Base-by-base conservation (phyloP, 2,888 invertebrate genomes). In the Dynastes hyllus region DNA sequence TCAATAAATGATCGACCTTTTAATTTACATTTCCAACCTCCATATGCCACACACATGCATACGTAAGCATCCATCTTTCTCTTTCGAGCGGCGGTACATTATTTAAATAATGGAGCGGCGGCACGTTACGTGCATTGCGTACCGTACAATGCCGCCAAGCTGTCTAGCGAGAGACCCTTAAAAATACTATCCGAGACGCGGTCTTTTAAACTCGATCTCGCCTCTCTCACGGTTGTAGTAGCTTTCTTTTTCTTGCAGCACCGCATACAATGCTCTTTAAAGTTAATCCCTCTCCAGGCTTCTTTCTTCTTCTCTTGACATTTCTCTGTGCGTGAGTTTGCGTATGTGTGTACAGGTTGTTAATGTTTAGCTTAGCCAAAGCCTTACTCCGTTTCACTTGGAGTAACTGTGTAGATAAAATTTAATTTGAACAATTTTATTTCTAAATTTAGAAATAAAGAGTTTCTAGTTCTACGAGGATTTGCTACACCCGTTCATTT, bases 1-100 rank as follows among this genome's bases (percentile, higher is more conserved):
- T 75, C 76, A 69, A 79, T 76, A 76, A 79, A 79, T 40, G 58
- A 76, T 76, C 79, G 75, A 75, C 79, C 73, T 79, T 79, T 81
- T 78, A 78, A 81, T 81, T 80, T 78, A 73, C 69, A 73, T 50
- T 58, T 50, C 45, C 71, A 78, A 55, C 78, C 78, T 78, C 78
- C 78, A 78, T 78, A 65, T 37, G 66, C 65, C 78, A 63, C 65
- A 73, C 51, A 53, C 37, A 61, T 61, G 13, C 69, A 22, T 11
- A 71, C 71, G 3, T 32, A 29, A 32, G n/a, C n/a, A 37, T 55
- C 16, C 40, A 53, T 32, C 45, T 45, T 45, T 45, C 8, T 45
- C 22, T 58, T 22, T 27, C 55, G 37, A 32, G 37, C 58, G 37
- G 71, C 53, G 55, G 22, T 50, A 61, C 73, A 63, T 45, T 75